Conservation (phyloP, 2,113 vertebrate genomes). For the Boleophthalmus pectinirostris region DNA sequence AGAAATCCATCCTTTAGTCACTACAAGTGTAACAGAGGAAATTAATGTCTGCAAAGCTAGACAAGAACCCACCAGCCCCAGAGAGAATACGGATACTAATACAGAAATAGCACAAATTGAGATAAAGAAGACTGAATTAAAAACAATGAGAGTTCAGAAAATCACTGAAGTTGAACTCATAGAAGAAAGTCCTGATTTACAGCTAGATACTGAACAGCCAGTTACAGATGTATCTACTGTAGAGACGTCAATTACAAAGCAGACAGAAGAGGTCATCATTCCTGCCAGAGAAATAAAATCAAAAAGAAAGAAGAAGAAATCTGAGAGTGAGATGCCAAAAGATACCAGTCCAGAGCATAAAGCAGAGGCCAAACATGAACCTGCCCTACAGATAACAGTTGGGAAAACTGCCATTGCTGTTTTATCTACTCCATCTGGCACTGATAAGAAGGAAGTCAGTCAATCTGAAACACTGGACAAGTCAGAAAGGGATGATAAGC, state of each 20-base stretch:
- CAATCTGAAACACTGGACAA: neutral
- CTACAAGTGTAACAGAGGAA: slow-evolving; percentile 24
- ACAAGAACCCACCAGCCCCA: slow-evolving; percentile 24
- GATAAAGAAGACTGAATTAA: neutral
- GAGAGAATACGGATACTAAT: neutral
- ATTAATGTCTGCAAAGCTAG: slow-evolving; percentile 11
- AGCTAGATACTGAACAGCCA: neutral
- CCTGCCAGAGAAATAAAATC: slow-evolving; percentile 30
- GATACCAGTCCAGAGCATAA: neutral
- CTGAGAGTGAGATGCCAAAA: neutral
- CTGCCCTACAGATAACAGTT: neutral
- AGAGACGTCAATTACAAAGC: slow-evolving; percentile 13
- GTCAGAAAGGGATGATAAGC: slow-evolving; percentile 11
- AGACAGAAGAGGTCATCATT: slow-evolving; percentile 10
- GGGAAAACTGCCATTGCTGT: neutral
- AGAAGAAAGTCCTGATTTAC: neutral
- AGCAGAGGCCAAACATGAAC: neutral
- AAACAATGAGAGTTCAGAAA: neutral
- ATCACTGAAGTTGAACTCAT: neutral
- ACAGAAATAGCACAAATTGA: neutral
- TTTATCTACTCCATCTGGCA: neutral
- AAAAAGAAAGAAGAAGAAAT: neutral
- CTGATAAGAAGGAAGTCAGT: slow-evolving; percentile 5
- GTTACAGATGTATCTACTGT: neutral
- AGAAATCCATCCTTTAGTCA: neutral